These are phyloP conservation scores for Lepidurus couesii DNA, from an alignment of 1,140 invertebrate genomes.

Conservation along the genomic window DNA sequence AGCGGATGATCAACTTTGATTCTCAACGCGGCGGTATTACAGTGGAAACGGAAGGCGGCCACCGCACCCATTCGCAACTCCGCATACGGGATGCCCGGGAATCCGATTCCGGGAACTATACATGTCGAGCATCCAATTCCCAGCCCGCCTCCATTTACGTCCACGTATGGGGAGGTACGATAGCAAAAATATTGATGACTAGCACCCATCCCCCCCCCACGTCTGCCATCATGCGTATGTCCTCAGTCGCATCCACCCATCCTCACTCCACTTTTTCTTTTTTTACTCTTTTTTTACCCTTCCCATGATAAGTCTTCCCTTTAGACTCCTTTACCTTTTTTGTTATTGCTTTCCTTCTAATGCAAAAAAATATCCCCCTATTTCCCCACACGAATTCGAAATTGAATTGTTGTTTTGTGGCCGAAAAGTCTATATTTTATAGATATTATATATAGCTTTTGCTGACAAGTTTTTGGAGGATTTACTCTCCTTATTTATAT, in stretches of 20 bases:
- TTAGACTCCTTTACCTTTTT: background rate
- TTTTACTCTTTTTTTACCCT: background rate
- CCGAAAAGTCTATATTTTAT: background rate
- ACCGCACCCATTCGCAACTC: constrained; percentile 67
- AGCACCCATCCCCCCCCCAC: no score
- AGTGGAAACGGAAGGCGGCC: constrained; percentile 76
- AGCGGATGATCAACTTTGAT: constrained; percentile 88
- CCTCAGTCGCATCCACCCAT: background rate
- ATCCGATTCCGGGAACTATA: constrained; percentile 44
- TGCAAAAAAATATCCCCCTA: background rate
- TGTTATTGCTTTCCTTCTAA: background rate
- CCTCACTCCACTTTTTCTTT: background rate
- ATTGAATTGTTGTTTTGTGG: background rate
- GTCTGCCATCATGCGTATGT: background rate
- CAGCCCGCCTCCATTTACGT: constrained; percentile 48
- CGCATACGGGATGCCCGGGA: constrained; percentile 47
- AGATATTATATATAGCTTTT: background rate
- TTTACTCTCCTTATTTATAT: no score
- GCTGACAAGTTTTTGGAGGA: background rate
- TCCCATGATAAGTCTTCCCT: background rate
- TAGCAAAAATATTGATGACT: constrained; percentile 24
- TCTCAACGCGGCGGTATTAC: constrained; percentile 72
- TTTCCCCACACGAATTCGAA: background rate
- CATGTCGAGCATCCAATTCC: constrained; percentile 48
- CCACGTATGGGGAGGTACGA: constrained; percentile 44